Evolutionary conservation across 1,140 invertebrate genomes (phyloP), one percentile per base, ranked within the genome.

Genomic region (Nebria ingens): DNA sequence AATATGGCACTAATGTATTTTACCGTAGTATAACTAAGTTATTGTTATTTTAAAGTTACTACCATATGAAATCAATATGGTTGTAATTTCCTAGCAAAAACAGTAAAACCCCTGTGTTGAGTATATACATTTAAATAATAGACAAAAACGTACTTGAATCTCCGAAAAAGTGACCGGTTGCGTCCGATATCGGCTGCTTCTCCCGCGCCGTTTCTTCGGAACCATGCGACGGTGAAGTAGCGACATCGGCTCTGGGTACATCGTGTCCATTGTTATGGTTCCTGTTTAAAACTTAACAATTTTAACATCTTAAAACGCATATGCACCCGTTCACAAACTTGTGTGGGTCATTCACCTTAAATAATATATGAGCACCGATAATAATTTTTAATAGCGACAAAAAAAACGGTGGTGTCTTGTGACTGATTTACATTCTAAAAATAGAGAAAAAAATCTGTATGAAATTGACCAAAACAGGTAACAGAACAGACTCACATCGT

Each of bases 101-200:
- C n/a, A n/a, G n/a, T n/a, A n/a, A n/a, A n/a, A n/a, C n/a, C n/a
- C n/a, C n/a, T n/a, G n/a, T n/a, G 15, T 12, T 34, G 21, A 22
- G 19, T 45, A 51, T 49, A 45, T 13, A 55, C 2, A 55, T n/a
- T 19, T 11, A 22, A 6, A 45, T 12, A 45, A 45, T 45, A 45
- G 9, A 11, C 15, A 17, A 11, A 45, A 17, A 9, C 54, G 52
- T 64, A 85, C 85, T 72, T 85, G 80, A 59, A 86, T 87, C 73
- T 87, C 85, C 52, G 84, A 80, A 68, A 87, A 87, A 17, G 85
- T 87, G 54, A 86, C 81, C 0, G 84, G 85, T 64, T 82, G 81
- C 4, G 85, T 86, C 61, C 82, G 76, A 64, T 83, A 84, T 40
- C 85, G 68, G 2, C 59, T 60, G 21, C 73, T 72, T 49, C 71